These are phyloP conservation scores for Cinclus mexicanus DNA, from an alignment of 2,113 vertebrate genomes.

Conservation along the genomic window DNA sequence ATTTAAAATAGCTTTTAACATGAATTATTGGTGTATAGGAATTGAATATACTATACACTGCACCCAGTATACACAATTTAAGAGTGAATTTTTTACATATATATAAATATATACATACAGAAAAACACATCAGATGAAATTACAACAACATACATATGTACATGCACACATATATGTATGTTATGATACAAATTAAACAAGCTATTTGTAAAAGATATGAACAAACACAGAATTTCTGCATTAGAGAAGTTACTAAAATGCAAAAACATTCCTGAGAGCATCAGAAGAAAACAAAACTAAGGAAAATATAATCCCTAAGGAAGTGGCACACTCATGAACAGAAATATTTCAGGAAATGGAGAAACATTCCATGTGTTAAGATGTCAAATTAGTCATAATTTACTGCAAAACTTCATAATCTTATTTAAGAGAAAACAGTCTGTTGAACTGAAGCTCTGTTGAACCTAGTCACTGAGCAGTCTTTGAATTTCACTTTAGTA, in stretches of 20 bases:
- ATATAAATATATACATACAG: background rate
- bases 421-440: background rate
- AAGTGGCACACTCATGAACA: background rate
- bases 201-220: background rate
- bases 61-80: background rate
- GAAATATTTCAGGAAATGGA: background rate
- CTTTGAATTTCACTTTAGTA: background rate
- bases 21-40: background rate
- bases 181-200: background rate
- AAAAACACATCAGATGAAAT: background rate
- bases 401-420: background rate
- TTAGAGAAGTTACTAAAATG: background rate
- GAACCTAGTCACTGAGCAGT: background rate
- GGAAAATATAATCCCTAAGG: background rate
- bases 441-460: background rate
- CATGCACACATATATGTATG: accelerated
- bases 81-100: background rate
- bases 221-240: background rate
- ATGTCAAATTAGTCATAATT: background rate
- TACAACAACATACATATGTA: background rate
- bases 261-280: background rate
- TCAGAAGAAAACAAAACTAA: background rate
- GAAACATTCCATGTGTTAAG: background rate
- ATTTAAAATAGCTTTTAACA: background rate
- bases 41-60: background rate